These are phyloP conservation scores for Ips nitidus DNA, from an alignment of 1,140 invertebrate species.

Conservation along the genomic window DNA sequence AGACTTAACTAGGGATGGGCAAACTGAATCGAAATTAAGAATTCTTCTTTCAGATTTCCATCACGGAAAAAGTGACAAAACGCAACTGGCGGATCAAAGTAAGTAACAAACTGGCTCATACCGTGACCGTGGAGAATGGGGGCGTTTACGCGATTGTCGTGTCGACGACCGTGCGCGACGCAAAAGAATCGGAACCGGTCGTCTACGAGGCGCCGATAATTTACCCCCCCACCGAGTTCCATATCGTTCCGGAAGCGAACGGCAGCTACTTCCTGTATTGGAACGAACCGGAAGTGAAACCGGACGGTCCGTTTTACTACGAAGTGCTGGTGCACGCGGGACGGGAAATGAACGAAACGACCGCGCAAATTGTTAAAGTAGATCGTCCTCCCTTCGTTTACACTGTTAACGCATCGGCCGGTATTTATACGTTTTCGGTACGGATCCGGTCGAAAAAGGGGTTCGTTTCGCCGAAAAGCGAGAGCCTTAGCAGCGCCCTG, in stretches of 20 bases:
- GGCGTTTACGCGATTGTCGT: conserved; percentile 65
- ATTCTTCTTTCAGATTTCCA: conserved; percentile 34
- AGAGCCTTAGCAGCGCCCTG: conserved; percentile 44
- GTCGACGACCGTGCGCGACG: conserved; percentile 56
- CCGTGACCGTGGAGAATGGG: conserved; percentile 62
- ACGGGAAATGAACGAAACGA: conserved; percentile 56
- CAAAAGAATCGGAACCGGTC: conserved; percentile 54
- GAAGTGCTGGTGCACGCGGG: conserved; percentile 65
- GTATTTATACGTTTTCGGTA: conserved; percentile 67
- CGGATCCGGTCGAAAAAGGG: conserved; percentile 63
- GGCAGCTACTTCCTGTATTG: conserved; percentile 66
- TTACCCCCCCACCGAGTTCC: conserved; percentile 65
- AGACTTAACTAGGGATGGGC: not conserved
- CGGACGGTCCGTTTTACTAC: conserved; percentile 52
- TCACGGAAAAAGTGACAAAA: conserved; percentile 49
- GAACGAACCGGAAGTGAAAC: conserved; percentile 52
- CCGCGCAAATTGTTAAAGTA: conserved; percentile 54
- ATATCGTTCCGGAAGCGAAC: conserved; percentile 57
- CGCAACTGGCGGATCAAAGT: conserved; percentile 49
- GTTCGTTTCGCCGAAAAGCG: conserved; percentile 65
- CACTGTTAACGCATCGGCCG: conserved; percentile 53
- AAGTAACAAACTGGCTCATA: conserved; percentile 55
- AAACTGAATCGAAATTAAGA: not conserved
- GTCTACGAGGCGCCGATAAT: conserved; percentile 60
- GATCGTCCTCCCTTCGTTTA: conserved; percentile 61